Evolutionary conservation across 2,797 vertebrate genomes (phyloP).

Genomic region (Gymnothorax javanicus): DNA sequence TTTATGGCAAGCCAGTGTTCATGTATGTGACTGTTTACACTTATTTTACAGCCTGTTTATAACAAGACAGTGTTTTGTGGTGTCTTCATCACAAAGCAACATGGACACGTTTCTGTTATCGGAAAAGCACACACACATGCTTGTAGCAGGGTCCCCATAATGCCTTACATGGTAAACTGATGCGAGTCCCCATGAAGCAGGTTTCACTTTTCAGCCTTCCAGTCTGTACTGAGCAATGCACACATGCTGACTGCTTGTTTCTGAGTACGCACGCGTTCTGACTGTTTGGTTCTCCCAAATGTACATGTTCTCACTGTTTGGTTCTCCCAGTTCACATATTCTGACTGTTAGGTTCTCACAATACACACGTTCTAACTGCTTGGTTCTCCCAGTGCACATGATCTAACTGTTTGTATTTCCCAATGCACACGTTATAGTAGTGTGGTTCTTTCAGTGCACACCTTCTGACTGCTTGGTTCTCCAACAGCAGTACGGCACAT

Average conservation of each 20-base stretch:
- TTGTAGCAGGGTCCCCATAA: no score
- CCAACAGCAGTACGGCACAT: neutral
- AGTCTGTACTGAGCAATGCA: neutral
- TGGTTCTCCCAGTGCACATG: no score
- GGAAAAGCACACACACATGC: neutral
- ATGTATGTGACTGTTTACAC: no score
- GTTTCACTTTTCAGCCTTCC: neutral
- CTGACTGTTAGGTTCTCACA: no score
- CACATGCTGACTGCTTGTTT: neutral
- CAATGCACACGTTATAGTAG: no score
- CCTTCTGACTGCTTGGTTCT: no score
- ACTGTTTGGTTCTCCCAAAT: neutral
- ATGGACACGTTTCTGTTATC: neutral
- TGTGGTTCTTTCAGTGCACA: neutral
- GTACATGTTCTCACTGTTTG: neutral
- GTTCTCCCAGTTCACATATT: neutral
- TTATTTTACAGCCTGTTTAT: no score
- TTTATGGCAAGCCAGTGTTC: no score
- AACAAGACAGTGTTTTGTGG: no score
- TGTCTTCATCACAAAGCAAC: no score
- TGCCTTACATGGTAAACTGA: neutral
- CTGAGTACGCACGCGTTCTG: neutral
- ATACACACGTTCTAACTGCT: no score
- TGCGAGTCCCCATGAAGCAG: neutral
- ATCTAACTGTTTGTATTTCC: no score